A percentile compares a stretch with the other conserved stretches of the same genome.
Evolutionary conservation across 2,888 invertebrate species (phyloP).

Genomic region (Calliopum simillimum): DNA sequence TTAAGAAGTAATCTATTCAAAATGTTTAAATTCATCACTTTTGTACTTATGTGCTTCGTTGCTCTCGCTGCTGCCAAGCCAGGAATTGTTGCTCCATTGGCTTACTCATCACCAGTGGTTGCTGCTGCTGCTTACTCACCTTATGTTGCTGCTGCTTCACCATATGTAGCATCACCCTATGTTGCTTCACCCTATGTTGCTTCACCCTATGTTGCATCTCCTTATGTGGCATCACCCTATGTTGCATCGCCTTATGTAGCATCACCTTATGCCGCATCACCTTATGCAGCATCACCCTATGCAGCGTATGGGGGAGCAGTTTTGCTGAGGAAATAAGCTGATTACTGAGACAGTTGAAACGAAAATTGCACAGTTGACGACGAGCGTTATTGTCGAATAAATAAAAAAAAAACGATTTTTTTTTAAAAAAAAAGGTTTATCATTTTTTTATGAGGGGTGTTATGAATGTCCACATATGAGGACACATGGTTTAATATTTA

Average conservation of each 20-base stretch:
- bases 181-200: slow-evolving; percentile 45
- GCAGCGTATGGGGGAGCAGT: slow-evolving; percentile 51
- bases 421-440: too few relatives aligned
- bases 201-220: slow-evolving; percentile 38
- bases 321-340: slow-evolving; percentile 56
- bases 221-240: slow-evolving; percentile 45
- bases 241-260: slow-evolving; percentile 41
- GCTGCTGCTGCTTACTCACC: slow-evolving; percentile 59
- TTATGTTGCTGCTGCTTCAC: slow-evolving; percentile 55
- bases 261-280: slow-evolving; percentile 49
- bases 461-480: too few relatives aligned
- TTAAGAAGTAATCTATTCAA: slow-evolving; percentile 39
- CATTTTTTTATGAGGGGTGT: too few relatives aligned
- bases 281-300: slow-evolving; percentile 52
- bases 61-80: slow-evolving; percentile 61
- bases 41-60: slow-evolving; percentile 58
- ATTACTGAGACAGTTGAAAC: not conserved
- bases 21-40: slow-evolving; percentile 52
- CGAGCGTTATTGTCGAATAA: too few relatives aligned
- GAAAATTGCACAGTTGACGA: not conserved
- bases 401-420: too few relatives aligned
- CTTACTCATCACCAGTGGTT: slow-evolving; percentile 56
- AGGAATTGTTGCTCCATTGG: slow-evolving; percentile 60
- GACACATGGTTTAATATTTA: too few relatives aligned
- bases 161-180: slow-evolving; percentile 39